Evolutionary conservation across 2,113 vertebrate genomes (phyloP).

Genomic region (Oryzias curvinotus): DNA sequence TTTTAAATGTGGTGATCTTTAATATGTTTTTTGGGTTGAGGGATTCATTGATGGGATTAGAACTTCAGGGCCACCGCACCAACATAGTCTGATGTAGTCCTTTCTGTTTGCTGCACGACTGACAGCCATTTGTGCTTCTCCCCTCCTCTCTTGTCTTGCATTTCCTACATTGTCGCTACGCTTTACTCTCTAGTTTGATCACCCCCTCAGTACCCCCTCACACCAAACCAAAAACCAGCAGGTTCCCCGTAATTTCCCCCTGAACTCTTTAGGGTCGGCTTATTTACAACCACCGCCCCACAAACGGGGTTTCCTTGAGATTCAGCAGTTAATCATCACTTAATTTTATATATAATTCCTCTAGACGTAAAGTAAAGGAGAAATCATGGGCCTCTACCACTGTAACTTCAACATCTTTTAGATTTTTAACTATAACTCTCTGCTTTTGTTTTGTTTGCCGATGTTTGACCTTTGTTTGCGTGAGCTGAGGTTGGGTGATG

Average conservation of each 20-base stretch:
- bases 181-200: slow-evolving; percentile 21
- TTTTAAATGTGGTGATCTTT: slow-evolving; percentile 18
- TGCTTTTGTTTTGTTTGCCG: slow-evolving; percentile 48
- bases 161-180: slow-evolving; percentile 13
- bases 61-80: slow-evolving; percentile 21
- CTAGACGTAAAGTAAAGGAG: slow-evolving; percentile 11
- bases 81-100: slow-evolving; percentile 13
- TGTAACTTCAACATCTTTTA: slow-evolving; percentile 32
- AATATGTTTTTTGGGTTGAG: not conserved
- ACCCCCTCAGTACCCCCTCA: slow-evolving; percentile 24
- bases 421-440: slow-evolving; percentile 38
- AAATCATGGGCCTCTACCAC: slow-evolving; percentile 37
- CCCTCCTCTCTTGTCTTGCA: slow-evolving; percentile 13
- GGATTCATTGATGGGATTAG: not conserved
- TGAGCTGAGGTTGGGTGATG: slow-evolving; percentile 34
- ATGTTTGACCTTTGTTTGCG: slow-evolving; percentile 29
- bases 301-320: slow-evolving; percentile 45
- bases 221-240: slow-evolving; percentile 22
- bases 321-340: slow-evolving; percentile 40
- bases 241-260: slow-evolving; percentile 26
- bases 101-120: slow-evolving; percentile 36
- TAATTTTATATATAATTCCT: slow-evolving; percentile 34
- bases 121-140: slow-evolving; percentile 13
- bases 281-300: slow-evolving; percentile 39
- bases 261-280: slow-evolving; percentile 35